Evolutionary conservation across 2,888 invertebrate genomes (phyloP), one percentile per base, ranked within the genome.

Genomic region (Caenorhabditis uteleia): DNA sequence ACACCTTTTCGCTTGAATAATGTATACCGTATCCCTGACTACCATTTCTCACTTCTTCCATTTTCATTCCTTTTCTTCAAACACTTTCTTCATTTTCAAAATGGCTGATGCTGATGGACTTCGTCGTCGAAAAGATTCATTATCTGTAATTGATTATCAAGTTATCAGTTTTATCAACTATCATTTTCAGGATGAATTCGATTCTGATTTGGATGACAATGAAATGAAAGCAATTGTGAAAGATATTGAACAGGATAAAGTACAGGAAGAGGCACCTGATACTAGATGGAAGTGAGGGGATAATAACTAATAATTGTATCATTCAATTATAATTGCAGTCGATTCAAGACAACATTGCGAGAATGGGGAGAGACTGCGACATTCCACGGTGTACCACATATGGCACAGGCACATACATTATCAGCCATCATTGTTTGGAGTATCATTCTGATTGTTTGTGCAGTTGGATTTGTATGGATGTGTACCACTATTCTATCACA

Each of bases 311-410:
- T 6, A 5, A 6, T 8, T 36, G n/a, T n/a, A n/a, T n/a, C n/a
- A 33, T 34, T 21, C n/a, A n/a, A n/a, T n/a, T 18, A 3, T 40
- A 10, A 29, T 61, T 70, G 10, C 68, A 76, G 76, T 10, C 69
- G 68, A 39, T 64, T 72, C 61, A 76, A 76, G 39, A 54, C 49
- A 18, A 56, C 65, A 27, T 40, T 65, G n/a, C 48, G 55, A 21
- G 70, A 76, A 12, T 76, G 76, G 76, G 76, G 72, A 27, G 70
- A 70, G 60, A 61, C 70, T 12, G 68, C 72, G 1, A 65, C 69
- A n/a, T 68, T 72, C 31, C 76, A 76, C 34, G 76, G 72, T 26
- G 51, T 76, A 27, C 72, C 74, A 10, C 76, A 76, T 36, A 72
- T 75, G 72, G 70, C 75, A 3, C 67, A 69, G 39, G 72, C 72